A percentile compares a stretch with the other conserved stretches of the same genome.
These are phyloP conservation scores for Patella depressa DNA, from an alignment of 2,888 invertebrate genomes.

Conservation along the genomic window DNA sequence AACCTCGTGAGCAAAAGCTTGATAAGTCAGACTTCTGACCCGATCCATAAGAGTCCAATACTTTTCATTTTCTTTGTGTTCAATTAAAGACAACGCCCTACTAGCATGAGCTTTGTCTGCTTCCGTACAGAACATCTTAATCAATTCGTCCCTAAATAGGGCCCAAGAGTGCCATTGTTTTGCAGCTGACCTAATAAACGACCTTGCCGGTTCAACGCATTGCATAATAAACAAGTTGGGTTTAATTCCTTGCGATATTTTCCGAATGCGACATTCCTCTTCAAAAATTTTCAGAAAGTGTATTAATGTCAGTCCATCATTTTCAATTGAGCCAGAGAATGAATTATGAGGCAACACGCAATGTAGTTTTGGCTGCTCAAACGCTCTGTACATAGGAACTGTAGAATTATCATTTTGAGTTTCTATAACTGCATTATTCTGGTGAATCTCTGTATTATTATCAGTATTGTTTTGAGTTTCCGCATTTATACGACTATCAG, in stretches of 20 bases:
- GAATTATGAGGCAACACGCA: neutral
- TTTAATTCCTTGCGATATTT: neutral
- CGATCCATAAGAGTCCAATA: neutral
- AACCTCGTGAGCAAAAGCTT: neutral
- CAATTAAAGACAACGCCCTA: neutral
- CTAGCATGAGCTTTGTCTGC: neutral
- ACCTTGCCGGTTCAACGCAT: neutral
- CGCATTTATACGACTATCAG: no score
- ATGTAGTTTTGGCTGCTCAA: neutral
- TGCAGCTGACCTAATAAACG: neutral
- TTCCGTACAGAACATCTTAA: neutral
- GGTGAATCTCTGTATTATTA: no score
- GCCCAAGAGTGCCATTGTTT: neutral
- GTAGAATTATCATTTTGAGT: neutral
- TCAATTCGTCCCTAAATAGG: neutral
- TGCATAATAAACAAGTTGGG: neutral
- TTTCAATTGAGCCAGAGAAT: neutral
- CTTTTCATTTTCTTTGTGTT: neutral
- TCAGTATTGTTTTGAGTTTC: no score
- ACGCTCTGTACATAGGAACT: neutral
- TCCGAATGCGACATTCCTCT: neutral
- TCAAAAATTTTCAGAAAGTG: conserved; percentile 2
- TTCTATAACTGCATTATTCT: no score
- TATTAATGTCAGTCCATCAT: neutral
- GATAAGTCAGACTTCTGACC: neutral